Base-by-base conservation (phyloP, 2,113 vertebrate species). In the Centrocercus urophasianus region DNA sequence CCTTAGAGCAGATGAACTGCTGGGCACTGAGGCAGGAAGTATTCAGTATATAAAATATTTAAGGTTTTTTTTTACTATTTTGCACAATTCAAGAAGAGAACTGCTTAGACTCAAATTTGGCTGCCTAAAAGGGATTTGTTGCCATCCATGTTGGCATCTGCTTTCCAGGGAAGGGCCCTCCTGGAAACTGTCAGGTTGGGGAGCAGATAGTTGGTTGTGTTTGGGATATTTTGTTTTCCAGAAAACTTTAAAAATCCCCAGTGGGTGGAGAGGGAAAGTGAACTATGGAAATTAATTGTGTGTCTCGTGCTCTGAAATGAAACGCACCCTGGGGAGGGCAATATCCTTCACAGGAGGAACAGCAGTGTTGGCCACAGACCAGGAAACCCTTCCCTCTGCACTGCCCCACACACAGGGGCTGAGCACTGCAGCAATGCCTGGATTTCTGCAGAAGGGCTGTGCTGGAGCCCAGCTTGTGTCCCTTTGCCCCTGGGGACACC, bases 301-400 rank as follows among this genome's bases (percentile, higher is more conserved):
- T 72, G 47, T 67, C 57, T 95, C 11, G 0, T 89, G 83, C 81
- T 90, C 47, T 92, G 50, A 4, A n/a, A 3, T 90, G 61, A 95
- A 96, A 92, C 83, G 88, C 86, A 64, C 95, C 90, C 95, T 88
- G 76, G 95, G 92, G 93, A 94, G 86, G 90, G 69, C 92, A 52
- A 95, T n/a, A 94, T 96, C 88, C 90, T 96, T 88, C 43, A 21
- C 18, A 25, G 47, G 89, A 89, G 77, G 72, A 95, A 90, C 86
- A 90, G 90, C 32, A 24, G 38, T 4, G 6, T 0, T 94, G 95
- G 95, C 92, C 76, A 25, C 0, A 1, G 56, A 88, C 86, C 95
- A 96, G 93, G 76, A 96, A 96, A 88, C 76, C 83, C 61, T 93
- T 84, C 84, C 91, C 73, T 88, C 61, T 25, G 72, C 0, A 0